Percentiles rank a stretch among this genome's conserved stretches.
These are phyloP conservation scores for Lasioglossum lativentre DNA, from an alignment of 2,888 invertebrate genomes.

Conservation along the genomic window DNA sequence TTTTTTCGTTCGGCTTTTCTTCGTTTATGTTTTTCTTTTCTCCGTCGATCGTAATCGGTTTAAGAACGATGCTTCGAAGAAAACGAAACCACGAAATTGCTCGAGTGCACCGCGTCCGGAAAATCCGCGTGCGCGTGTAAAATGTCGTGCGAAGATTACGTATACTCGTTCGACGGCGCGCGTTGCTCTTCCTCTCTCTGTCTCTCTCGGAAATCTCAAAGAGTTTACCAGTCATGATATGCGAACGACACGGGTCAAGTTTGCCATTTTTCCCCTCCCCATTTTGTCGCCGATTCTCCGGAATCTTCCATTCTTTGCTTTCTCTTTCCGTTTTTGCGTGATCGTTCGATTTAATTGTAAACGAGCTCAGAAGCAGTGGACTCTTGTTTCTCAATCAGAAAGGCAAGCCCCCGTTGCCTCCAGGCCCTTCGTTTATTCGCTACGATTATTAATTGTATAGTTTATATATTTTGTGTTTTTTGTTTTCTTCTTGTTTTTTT, in stretches of 20 bases:
- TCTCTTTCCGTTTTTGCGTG: slow-evolving; percentile 22
- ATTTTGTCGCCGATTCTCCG: slow-evolving; percentile 2
- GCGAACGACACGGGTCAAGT: slow-evolving; percentile 49
- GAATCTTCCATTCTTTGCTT: slow-evolving; percentile 14
- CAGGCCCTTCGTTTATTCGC: slow-evolving; percentile 50
- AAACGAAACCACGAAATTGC: background rate
- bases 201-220: slow-evolving; percentile 15
- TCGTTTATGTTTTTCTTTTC: background rate
- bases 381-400: slow-evolving; percentile 1
- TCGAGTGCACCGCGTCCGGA: background rate
- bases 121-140: background rate
- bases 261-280: background rate
- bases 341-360: slow-evolving; percentile 64
- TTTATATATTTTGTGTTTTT: slow-evolving; percentile 27
- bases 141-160: slow-evolving; percentile 33
- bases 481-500: slow-evolving; percentile 65
- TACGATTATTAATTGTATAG: slow-evolving; percentile 72
- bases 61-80: background rate
- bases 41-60: background rate
- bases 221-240: slow-evolving; percentile 27
- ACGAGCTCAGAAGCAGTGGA: slow-evolving; percentile 27
- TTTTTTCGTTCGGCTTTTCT: slow-evolving; percentile 5
- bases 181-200: background rate
- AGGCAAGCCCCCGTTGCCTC: background rate
- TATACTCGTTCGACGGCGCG: slow-evolving; percentile 4